Evolutionary conservation across 2,113 vertebrate genomes (phyloP).

Genomic region (Scomber japonicus): DNA sequence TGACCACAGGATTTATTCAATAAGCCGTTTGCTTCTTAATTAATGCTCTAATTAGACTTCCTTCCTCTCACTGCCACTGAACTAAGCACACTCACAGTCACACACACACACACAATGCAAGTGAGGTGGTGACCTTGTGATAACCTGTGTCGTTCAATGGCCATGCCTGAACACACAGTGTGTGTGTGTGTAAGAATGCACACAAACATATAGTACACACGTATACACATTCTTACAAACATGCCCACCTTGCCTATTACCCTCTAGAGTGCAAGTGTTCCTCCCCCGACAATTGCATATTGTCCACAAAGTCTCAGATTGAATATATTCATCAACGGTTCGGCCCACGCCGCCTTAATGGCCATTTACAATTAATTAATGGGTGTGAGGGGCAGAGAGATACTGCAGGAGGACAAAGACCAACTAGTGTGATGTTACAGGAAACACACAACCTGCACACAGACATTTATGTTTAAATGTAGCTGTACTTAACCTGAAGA

Average conservation of each 20-base stretch:
- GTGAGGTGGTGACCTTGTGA: slow-evolving; percentile 93
- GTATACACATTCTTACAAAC: slow-evolving; percentile 74
- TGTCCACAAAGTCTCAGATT: slow-evolving; percentile 85
- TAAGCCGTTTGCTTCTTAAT: slow-evolving; percentile 87
- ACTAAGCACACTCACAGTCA: slow-evolving; percentile 26
- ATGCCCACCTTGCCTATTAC: slow-evolving; percentile 87
- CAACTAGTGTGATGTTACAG: neutral
- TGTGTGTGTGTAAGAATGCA: neutral
- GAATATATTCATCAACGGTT: slow-evolving; percentile 93
- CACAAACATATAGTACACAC: neutral
- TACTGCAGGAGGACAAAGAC: slow-evolving; percentile 70
- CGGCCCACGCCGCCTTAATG: slow-evolving; percentile 89
- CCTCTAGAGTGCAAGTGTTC: slow-evolving; percentile 91
- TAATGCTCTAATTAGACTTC: slow-evolving; percentile 88
- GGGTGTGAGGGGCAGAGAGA: slow-evolving; percentile 56
- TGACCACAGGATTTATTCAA: slow-evolving; percentile 90
- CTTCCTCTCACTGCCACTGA: slow-evolving; percentile 67
- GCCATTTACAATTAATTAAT: slow-evolving; percentile 96
- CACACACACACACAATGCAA: slow-evolving; percentile 80
- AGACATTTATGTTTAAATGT: neutral
- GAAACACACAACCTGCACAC: neutral
- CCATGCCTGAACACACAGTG: slow-evolving; percentile 70
- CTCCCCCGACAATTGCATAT: slow-evolving; percentile 90
- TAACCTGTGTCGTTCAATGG: slow-evolving; percentile 92
- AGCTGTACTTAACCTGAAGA: slow-evolving; percentile 3